Conservation (phyloP, 2,113 vertebrate genomes). For the Pterocles burchelli region DNA sequence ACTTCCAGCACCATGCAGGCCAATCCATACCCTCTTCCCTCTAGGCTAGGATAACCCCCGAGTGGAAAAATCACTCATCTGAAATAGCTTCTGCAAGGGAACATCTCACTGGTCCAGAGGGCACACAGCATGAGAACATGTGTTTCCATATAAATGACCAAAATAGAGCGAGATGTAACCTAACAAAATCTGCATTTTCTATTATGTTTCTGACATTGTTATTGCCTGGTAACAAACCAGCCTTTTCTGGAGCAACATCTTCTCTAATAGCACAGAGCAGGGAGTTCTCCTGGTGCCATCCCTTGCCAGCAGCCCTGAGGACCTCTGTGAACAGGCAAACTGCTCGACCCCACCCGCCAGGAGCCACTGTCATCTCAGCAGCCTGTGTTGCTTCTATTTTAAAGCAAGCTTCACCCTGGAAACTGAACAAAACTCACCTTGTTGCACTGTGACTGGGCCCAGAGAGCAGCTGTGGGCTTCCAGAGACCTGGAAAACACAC, state of each 20-base stretch:
- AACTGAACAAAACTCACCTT: neutral
- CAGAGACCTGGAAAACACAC: neutral
- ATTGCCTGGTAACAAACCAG: neutral
- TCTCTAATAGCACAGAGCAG: neutral
- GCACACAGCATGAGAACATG: neutral
- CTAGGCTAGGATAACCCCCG: rapidly evolving
- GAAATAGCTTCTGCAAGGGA: neutral
- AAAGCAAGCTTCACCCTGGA: neutral
- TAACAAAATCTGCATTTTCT: neutral
- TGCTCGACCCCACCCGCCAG: rapidly evolving
- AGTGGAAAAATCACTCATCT: neutral
- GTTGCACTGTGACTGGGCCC: rapidly evolving
- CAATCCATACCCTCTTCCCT: rapidly evolving
- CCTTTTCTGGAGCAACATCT: neutral
- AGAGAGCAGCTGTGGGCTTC: neutral
- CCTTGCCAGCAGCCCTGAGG: rapidly evolving
- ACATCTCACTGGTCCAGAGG: rapidly evolving
- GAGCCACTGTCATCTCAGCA: neutral
- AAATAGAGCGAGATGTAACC: neutral
- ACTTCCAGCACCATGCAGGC: neutral
- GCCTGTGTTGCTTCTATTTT: rapidly evolving
- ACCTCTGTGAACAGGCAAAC: rapidly evolving
- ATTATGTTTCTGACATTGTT: neutral
- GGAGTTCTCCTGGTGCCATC: neutral
- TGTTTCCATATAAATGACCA: neutral